Evolutionary conservation across 2,797 vertebrate species (phyloP).

Genomic region (Botia almorhae): DNA sequence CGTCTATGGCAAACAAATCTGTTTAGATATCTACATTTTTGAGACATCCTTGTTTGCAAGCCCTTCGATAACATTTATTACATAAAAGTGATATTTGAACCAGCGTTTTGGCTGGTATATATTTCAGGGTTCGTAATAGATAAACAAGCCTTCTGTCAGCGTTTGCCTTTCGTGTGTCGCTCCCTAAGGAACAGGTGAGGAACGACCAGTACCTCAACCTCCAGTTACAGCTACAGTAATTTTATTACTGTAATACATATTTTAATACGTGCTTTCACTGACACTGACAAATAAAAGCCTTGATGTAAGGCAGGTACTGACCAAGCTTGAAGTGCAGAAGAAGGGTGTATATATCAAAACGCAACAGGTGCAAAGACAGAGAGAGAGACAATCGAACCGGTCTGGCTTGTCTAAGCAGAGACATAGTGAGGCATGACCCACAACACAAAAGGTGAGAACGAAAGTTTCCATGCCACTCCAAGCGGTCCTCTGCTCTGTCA

Average conservation of each 20-base stretch:
- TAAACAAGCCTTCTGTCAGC: conserved; percentile 33
- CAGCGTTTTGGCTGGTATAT: conserved; percentile 10
- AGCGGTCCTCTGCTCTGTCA: background rate
- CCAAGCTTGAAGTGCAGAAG: conserved; percentile 28
- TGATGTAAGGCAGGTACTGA: background rate
- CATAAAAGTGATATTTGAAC: background rate
- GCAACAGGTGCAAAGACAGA: conserved; percentile 44
- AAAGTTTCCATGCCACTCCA: background rate
- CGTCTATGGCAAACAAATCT: too few relatives aligned
- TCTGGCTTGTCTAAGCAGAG: conserved; percentile 65
- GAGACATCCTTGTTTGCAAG: background rate
- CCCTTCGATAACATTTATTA: background rate
- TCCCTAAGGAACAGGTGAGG: conserved; percentile 54
- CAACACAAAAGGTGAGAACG: conserved; percentile 22
- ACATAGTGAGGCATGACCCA: conserved; percentile 28
- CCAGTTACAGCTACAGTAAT: background rate
- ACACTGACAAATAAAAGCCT: background rate
- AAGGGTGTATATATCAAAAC: conserved; percentile 55
- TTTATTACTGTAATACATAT: background rate
- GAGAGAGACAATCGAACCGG: conserved; percentile 63
- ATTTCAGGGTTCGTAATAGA: conserved; percentile 18
- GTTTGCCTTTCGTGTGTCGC: conserved; percentile 1
- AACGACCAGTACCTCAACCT: conserved; percentile 7
- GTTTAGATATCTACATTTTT: too few relatives aligned
- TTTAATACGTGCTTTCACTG: background rate